Evolutionary conservation across 2,888 invertebrate species (phyloP), one percentile per base, ranked within the genome.

Genomic region (Synanthedon formicaeformis): DNA sequence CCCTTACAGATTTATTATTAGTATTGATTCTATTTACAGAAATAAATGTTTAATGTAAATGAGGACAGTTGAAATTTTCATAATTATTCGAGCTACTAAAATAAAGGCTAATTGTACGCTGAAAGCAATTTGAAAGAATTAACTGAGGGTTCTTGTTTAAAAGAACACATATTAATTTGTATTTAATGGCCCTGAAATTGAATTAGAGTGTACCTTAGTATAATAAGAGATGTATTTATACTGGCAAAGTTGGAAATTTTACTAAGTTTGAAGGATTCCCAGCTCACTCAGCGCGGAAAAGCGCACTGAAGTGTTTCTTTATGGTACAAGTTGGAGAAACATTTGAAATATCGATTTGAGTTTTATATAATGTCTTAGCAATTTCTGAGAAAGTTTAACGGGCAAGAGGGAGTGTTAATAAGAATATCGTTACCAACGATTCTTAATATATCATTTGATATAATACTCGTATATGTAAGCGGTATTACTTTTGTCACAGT

Each of bases 261-360:
- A 23, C 23, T 23, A 23, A 23, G 73, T 80, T 78, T 64, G 69
- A 70, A 75, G 76, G 73, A 76, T 75, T 67, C 64, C 63, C 60
- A 67, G 69, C 73, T 69, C 69, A 63, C 67, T 66, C 69, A 76
- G 71, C 75, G 71, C 63, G 71, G 69, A 69, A 73, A 73, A 78
- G 79, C 70, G 77, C 78, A 78, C 69, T 74, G 66, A 61, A 81
- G 75, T 81, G 81, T 80, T 79, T 76, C 81, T 80, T 82, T 79
- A 81, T 70, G 76, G 75, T 67, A 64, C 64, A 75, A 80, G 74
- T 83, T 80, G 62, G 54, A 58, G 60, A 68, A 77, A 73, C 76
- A 80, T 78, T 73, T 77, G 71, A 80, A 73, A 75, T 78, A 81
- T 78, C 69, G 76, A 79, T 72, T 70, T 56, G 56, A 73, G 67